Base-by-base conservation (phyloP, 2,797 vertebrate genomes). In the Sebastes hubbsi region DNA sequence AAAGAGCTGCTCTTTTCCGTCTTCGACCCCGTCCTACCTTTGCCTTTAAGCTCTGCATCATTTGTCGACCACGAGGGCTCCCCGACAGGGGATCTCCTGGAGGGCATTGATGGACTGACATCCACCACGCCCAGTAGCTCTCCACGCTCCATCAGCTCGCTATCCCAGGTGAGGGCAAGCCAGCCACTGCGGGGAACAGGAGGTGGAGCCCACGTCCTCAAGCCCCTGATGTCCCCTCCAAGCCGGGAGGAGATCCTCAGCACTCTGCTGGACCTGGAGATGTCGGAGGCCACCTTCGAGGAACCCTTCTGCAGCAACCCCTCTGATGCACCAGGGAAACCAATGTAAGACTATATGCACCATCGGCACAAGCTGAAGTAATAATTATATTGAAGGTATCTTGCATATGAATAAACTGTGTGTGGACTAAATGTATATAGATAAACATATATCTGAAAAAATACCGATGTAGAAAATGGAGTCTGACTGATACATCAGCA, bases 291-390 rank as follows among this genome's bases (percentile, higher is more conserved):
- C 27, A 89, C 96, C 80, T 99, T 99, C 91, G 97, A 98, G 93
- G 99, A 99, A 75, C 98, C 99, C 3, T 99, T 98, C 94, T 99
- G 97, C 95, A 99, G 98, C 83, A 96, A 99, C 88, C 98, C 99
- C 65, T 96, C 97, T 54, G 99, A 99, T 91, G 97, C 95, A 54
- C 98, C 98, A 49, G 95, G 95, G 89, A 99, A 97, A 80, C 97
- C 98, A 89, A 98, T 97, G 99, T 99, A 97, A 95, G 93, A 64
- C 25, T 18, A n/a, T 30, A n/a, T 52, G 0, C 49, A 72, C 29
- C 20, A 63, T 9, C 1, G 2, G 10, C 32, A 63, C 29, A 20
- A 8, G 8, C 10, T 27, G 5, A 54, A 59, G 22, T 30, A 38
- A 34, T 38, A n/a, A 52, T 75, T 32, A 25, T 1, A 3, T 75